Percentiles rank a stretch among this genome's conserved stretches.
phyloP scores from a whole-genome alignment of 2,113 vertebrate genomes.

The Odontesthes bonariensis region DNA sequence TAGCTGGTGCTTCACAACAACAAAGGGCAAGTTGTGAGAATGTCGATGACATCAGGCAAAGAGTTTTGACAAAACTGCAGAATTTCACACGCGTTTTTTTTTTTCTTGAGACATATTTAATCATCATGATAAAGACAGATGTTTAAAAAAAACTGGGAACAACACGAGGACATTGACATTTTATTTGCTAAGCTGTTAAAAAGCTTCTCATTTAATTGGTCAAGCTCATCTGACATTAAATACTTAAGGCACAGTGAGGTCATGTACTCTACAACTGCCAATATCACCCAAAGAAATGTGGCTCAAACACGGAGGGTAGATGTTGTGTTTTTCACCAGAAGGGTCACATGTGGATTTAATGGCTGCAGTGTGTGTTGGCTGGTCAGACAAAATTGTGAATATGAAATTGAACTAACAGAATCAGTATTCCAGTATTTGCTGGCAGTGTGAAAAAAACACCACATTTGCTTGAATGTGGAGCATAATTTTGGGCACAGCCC shows the following conservation, averaged over 20 bases:
- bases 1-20: too few relatives aligned
- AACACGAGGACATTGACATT: neutral
- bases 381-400: conserved; percentile 4
- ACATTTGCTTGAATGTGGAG: conserved; percentile 37
- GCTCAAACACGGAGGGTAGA: neutral
- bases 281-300: conserved; percentile 4
- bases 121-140: too few relatives aligned
- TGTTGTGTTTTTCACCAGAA: conserved; percentile 23
- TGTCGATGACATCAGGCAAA: too few relatives aligned
- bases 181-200: neutral
- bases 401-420: conserved; percentile 6
- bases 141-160: neutral
- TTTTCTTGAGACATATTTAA: too few relatives aligned
- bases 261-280: neutral
- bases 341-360: conserved; percentile 4
- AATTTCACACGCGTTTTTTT: too few relatives aligned
- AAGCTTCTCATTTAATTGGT: neutral
- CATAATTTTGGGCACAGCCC: conserved; percentile 19
- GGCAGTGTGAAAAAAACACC: conserved; percentile 14
- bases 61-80: too few relatives aligned
- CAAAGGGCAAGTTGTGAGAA: too few relatives aligned
- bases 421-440: conserved; percentile 19
- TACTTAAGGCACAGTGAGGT: neutral
- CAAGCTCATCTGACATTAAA: neutral
- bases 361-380: neutral